These are phyloP conservation scores for Rhynchonycteris naso DNA, from an alignment of 2,797 vertebrate genomes.

Conservation along the genomic window DNA sequence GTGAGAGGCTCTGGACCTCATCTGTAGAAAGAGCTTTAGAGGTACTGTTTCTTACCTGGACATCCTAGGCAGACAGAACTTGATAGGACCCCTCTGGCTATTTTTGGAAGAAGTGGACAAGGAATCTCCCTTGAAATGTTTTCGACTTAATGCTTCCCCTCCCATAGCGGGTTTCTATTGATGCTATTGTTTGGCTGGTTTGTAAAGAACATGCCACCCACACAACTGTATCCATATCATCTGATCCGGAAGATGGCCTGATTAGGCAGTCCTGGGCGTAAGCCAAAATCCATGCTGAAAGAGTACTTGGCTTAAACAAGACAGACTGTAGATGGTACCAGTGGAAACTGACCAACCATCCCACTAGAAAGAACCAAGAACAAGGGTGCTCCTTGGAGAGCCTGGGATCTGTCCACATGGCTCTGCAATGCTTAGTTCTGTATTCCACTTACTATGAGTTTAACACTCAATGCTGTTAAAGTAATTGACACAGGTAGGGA, in stretches of 20 bases:
- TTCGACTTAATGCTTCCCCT: background rate
- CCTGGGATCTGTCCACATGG: background rate
- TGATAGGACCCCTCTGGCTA: background rate
- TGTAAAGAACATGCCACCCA: background rate
- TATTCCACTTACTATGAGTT: background rate
- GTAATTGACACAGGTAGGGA: background rate
- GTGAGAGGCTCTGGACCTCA: background rate
- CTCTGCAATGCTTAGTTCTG: background rate
- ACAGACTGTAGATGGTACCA: background rate
- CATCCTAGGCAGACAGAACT: background rate
- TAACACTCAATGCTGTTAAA: background rate
- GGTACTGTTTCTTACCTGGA: background rate
- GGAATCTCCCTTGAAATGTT: background rate
- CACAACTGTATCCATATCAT: background rate
- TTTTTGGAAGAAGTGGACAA: background rate
- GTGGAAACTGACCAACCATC: background rate
- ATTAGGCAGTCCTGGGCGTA: background rate
- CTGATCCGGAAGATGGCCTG: background rate
- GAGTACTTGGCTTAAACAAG: background rate
- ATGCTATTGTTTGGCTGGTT: background rate
- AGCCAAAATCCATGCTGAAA: background rate
- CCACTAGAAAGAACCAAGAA: background rate
- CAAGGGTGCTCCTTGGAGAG: background rate
- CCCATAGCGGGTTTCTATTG: background rate
- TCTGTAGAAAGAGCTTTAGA: background rate